Base-by-base conservation (phyloP, 2,888 invertebrate genomes). In the Standfussiana lucernea region DNA sequence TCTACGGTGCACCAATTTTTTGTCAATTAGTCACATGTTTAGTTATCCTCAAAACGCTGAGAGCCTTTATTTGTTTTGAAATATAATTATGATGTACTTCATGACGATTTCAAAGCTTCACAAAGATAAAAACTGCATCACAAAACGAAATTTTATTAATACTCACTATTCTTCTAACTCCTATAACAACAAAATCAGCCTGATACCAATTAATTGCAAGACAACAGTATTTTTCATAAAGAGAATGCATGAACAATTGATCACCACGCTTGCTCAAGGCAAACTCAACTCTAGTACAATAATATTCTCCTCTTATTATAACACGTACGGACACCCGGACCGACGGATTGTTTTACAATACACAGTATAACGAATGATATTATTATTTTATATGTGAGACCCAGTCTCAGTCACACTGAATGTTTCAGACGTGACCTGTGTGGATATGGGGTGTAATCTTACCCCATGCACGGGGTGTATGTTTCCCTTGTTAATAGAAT, bases 391-490 rank as follows among this genome's bases (percentile, higher is more conserved):
- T 86, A 84, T 88, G 81, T 88, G 72, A 69, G 70, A 59, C 71
- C 72, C 42, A 75, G 87, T 80, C 85, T 89, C 87, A 89, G 89
- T 84, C 90, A 79, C 90, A 90, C 83, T 90, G 90, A 90, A 93
- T 92, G 91, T 80, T 72, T 50, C 79, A 62, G 75, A 93, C 93
- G 94, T 94, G 94, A 86, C 85, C 77, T 74, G 93, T 78, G 75
- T 92, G 59, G 75, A 78, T 89, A 91, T 89, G 76, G 75, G 72
- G 71, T 75, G 72, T 90, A 89, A 90, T 88, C 81, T 82, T 75
- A 72, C 67, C 72, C 77, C 71, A 72, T 75, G 73, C 61, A 42
- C 72, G 42, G 45, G 45, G 24, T 77, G 71, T 77, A 71, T 83
- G 76, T 83, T 86, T 83, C 79, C 50, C 78, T 82, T 87, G 83